These are phyloP conservation scores for Aptenodytes patagonicus DNA, from an alignment of 2,113 vertebrate species.

Conservation along the genomic window DNA sequence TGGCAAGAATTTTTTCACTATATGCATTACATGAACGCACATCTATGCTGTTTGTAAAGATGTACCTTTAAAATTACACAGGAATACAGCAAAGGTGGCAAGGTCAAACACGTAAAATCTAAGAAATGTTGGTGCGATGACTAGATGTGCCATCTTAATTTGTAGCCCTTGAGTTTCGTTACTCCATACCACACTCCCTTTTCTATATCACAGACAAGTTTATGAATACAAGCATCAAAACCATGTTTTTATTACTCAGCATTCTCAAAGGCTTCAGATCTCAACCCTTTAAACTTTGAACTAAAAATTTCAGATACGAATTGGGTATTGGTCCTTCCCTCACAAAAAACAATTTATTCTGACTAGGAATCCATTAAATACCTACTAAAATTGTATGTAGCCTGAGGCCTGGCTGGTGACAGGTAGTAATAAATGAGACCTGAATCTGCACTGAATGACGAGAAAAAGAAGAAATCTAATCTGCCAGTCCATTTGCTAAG, in stretches of 20 bases:
- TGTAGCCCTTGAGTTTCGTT: neutral
- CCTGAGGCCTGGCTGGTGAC: neutral
- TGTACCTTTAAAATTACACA: neutral
- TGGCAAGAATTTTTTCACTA: accelerated
- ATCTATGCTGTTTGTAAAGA: neutral
- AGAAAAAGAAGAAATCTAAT: neutral
- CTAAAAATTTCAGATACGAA: neutral
- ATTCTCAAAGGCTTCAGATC: neutral
- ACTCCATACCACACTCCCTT: neutral
- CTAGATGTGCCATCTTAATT: neutral
- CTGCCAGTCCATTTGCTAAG: neutral
- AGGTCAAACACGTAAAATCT: neutral
- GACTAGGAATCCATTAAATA: neutral
- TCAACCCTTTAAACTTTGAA: neutral
- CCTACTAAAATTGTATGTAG: neutral
- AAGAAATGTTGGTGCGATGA: neutral
- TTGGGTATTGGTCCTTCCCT: neutral
- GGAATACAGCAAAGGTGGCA: neutral
- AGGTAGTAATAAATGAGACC: neutral
- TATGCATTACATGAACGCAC: neutral
- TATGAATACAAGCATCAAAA: neutral
- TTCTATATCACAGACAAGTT: neutral
- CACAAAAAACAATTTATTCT: neutral
- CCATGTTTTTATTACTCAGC: neutral
- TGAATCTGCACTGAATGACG: neutral